phyloP scores from a whole-genome alignment of 1,140 invertebrate genomes.

The Oncopeltus fasciatus region DNA sequence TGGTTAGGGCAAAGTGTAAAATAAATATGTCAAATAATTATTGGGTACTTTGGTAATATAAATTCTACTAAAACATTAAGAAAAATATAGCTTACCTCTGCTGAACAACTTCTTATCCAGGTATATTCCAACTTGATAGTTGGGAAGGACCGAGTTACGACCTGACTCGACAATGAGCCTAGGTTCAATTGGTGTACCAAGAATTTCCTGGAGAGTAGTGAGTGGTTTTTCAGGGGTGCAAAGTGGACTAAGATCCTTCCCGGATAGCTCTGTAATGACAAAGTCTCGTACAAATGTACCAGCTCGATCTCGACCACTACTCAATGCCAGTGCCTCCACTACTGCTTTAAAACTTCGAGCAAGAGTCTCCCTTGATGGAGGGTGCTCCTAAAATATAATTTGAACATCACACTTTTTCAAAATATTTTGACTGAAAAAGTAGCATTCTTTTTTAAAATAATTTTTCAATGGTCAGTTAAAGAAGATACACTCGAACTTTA shows the following conservation, averaged over 20 bases:
- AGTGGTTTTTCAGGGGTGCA: constrained; percentile 68
- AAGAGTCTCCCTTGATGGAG: constrained; percentile 47
- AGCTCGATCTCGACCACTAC: constrained; percentile 42
- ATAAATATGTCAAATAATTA: too few species aligned
- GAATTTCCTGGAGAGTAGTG: constrained; percentile 46
- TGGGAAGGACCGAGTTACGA: constrained; percentile 59
- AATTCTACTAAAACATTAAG: too few species aligned
- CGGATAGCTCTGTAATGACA: constrained; percentile 61
- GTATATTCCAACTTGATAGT: constrained; percentile 76
- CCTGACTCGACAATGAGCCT: constrained; percentile 64
- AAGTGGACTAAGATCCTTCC: constrained; percentile 65
- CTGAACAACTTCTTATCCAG: constrained; percentile 65
- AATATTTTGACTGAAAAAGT: too few species aligned
- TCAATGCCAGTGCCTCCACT: constrained; percentile 55
- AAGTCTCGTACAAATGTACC: constrained; percentile 75
- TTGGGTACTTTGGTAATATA: too few species aligned
- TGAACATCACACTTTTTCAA: too few species aligned
- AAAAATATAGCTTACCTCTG: constrained; percentile 52
- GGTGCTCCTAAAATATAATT: constrained; percentile 65
- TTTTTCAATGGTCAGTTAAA: too few species aligned
- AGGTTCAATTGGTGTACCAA: constrained; percentile 50
- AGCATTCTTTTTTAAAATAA: too few species aligned
- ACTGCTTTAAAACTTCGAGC: constrained; percentile 69
- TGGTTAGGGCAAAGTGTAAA: too few species aligned
- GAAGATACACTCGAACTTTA: too few species aligned